Conservation (phyloP, 2,888 invertebrate species). For the Lysandra bellargus region DNA sequence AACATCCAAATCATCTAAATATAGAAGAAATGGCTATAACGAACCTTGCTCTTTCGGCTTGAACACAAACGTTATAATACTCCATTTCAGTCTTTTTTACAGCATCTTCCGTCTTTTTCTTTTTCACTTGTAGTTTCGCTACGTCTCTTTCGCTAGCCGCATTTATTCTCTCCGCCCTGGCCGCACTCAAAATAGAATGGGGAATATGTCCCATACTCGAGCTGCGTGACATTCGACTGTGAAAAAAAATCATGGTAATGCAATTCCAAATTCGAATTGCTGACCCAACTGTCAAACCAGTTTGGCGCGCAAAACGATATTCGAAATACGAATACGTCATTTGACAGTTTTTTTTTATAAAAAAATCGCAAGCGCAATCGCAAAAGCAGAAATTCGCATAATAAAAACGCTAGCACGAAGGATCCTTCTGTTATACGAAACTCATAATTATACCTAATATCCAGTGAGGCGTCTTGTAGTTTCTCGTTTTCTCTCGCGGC, state of each 20-base stretch:
- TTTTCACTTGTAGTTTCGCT: slow-evolving; percentile 91
- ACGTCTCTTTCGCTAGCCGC: slow-evolving; percentile 81
- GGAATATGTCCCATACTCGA: slow-evolving; percentile 81
- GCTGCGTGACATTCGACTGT: slow-evolving; percentile 74
- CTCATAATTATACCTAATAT: slow-evolving; percentile 57
- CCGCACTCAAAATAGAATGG: slow-evolving; percentile 72
- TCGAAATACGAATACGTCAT: not conserved
- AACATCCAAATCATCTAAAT: not conserved
- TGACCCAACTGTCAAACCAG: slow-evolving; percentile 19
- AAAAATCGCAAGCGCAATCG: slow-evolving; percentile 52
- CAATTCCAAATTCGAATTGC: slow-evolving; percentile 21
- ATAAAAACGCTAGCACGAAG: slow-evolving; percentile 47
- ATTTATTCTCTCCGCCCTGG: slow-evolving; percentile 62
- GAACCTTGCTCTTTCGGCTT: slow-evolving; percentile 92
- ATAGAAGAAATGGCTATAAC: slow-evolving; percentile 19
- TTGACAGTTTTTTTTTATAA: not conserved
- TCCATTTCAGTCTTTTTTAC: slow-evolving; percentile 95
- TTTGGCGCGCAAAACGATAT: slow-evolving; percentile 1
- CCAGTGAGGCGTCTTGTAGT: slow-evolving; percentile 86
- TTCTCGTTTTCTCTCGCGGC: slow-evolving; percentile 95
- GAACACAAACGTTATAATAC: slow-evolving; percentile 94
- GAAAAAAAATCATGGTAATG: slow-evolving; percentile 44
- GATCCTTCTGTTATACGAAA: slow-evolving; percentile 57
- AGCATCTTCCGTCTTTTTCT: slow-evolving; percentile 93
- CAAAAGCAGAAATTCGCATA: slow-evolving; percentile 43